A percentile compares a stretch with the other conserved stretches of the same genome.
These are phyloP conservation scores for Synergus gifuensis DNA, from an alignment of 2,888 invertebrate species.

Conservation along the genomic window DNA sequence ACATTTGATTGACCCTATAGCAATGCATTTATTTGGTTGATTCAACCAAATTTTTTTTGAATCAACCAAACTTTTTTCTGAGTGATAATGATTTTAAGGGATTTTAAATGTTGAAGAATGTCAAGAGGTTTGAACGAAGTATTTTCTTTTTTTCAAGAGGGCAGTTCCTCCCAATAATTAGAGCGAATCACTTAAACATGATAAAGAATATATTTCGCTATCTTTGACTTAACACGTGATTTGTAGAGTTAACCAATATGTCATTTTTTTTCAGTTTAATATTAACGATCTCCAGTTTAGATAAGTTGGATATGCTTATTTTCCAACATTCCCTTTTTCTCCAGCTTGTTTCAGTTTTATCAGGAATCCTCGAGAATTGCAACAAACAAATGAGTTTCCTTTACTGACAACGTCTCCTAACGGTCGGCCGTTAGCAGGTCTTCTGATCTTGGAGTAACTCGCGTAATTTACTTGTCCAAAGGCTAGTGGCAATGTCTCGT, in stretches of 20 bases:
- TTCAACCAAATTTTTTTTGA: no score
- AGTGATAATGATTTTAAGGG: no score
- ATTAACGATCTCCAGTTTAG: slow-evolving; percentile 18
- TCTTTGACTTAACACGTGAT: not conserved
- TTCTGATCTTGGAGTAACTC: slow-evolving; percentile 62
- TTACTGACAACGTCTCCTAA: slow-evolving; percentile 57
- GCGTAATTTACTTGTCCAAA: slow-evolving; percentile 75
- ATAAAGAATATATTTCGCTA: not conserved
- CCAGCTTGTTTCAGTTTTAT: slow-evolving; percentile 31
- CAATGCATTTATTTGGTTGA: no score
- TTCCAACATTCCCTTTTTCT: slow-evolving; percentile 39
- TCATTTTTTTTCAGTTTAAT: not conserved
- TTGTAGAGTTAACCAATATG: slow-evolving; percentile 1
- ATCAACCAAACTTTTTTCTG: no score
- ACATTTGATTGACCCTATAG: no score
- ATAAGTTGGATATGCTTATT: slow-evolving; percentile 22
- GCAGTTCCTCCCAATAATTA: not conserved
- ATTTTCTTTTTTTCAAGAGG: no score
- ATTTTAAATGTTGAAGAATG: no score
- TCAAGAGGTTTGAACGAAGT: no score
- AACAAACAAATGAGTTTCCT: slow-evolving; percentile 22
- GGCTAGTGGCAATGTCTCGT: slow-evolving; percentile 74
- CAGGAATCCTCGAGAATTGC: slow-evolving; percentile 14
- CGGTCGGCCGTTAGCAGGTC: slow-evolving; percentile 72
- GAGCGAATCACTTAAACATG: not conserved